Percentiles rank a stretch among this genome's conserved stretches.
Evolutionary conservation across 2,797 vertebrate species (phyloP).

Genomic region (Peromyscus aztecus): DNA sequence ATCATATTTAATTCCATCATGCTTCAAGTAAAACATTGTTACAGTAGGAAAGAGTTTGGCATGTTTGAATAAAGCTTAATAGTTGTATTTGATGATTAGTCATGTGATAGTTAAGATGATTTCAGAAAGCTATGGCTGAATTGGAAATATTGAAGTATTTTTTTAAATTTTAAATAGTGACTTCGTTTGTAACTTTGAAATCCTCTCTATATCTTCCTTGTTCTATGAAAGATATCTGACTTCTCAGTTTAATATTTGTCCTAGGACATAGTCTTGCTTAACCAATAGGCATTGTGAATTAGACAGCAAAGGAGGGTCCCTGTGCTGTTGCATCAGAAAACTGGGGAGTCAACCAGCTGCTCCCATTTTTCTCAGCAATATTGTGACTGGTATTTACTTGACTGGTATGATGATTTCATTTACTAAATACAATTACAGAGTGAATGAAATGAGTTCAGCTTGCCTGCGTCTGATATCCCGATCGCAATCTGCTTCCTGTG

Average conservation of each 20-base stretch:
- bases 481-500: background rate
- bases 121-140: background rate
- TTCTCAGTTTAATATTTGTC: background rate
- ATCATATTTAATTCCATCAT: background rate
- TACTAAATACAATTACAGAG: background rate
- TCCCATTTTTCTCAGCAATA: background rate
- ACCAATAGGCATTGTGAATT: background rate
- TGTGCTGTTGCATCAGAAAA: background rate
- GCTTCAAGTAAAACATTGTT: background rate
- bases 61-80: background rate
- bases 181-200: background rate
- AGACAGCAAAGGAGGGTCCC: background rate
- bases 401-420: background rate
- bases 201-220: background rate
- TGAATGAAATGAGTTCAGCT: background rate
- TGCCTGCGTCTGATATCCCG: background rate
- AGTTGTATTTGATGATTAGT: background rate
- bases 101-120: background rate
- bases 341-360: background rate
- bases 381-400: background rate
- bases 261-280: background rate
- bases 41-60: background rate
- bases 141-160: background rate
- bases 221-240: background rate
- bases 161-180: background rate